Evolutionary conservation across 1,140 invertebrate species (phyloP).

Genomic region (Lepeophtheirus salmonis): DNA sequence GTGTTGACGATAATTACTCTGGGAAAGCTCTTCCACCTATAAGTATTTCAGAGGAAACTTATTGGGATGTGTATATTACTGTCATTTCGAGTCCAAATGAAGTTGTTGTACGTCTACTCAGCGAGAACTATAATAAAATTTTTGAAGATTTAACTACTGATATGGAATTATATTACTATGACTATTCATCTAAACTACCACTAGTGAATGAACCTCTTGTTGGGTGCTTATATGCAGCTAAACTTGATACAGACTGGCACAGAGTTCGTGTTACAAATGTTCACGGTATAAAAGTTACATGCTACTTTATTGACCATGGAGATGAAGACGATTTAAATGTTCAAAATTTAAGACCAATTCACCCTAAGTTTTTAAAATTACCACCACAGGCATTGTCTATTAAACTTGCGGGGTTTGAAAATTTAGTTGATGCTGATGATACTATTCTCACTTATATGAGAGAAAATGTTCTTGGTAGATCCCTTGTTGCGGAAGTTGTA

Average conservation of each 20-base stretch:
- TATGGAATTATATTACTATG: constrained; percentile 36
- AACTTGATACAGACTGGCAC: constrained; percentile 36
- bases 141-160: constrained; percentile 31
- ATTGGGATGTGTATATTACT: constrained; percentile 36
- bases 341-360: constrained; percentile 33
- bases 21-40: constrained; percentile 30
- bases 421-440: constrained; percentile 39
- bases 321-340: constrained; percentile 34
- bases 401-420: constrained; percentile 17
- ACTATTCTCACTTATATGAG: constrained; percentile 22
- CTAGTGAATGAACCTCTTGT: constrained; percentile 21
- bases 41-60: constrained; percentile 31
- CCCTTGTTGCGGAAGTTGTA: constrained; percentile 19
- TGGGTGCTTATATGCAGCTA: constrained; percentile 37
- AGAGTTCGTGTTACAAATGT: constrained; percentile 37
- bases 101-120: constrained; percentile 35
- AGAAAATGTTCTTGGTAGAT: constrained; percentile 18
- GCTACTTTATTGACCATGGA: constrained; percentile 43
- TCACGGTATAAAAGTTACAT: constrained; percentile 25
- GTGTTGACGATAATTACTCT: constrained; percentile 31
- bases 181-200: constrained; percentile 21
- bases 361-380: constrained; percentile 34
- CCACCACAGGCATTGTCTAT: constrained; percentile 35
- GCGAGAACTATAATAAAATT: constrained; percentile 35
- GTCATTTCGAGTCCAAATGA: constrained; percentile 32